These are phyloP conservation scores for Pangasius djambal DNA, from an alignment of 2,797 vertebrate genomes.

Conservation along the genomic window DNA sequence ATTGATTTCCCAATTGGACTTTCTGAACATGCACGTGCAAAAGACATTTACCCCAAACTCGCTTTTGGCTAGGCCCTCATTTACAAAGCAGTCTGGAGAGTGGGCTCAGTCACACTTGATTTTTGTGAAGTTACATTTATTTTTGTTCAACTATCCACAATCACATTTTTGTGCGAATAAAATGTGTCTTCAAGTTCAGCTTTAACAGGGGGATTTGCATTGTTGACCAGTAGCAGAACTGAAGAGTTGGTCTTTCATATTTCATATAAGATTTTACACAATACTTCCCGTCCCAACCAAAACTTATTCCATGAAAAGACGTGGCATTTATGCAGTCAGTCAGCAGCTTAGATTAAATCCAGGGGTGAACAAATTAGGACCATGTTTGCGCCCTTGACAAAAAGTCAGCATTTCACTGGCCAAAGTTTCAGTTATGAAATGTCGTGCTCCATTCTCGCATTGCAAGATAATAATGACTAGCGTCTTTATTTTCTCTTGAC, in stretches of 20 bases:
- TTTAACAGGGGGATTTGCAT: neutral
- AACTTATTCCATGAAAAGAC: neutral
- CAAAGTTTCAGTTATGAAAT: neutral
- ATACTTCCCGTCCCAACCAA: neutral
- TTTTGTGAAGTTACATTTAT: neutral
- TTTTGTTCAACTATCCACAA: neutral
- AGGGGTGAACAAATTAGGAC: neutral
- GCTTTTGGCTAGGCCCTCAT: neutral
- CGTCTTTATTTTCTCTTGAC: neutral
- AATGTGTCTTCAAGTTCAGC: neutral
- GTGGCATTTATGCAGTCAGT: neutral
- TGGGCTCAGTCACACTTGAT: neutral
- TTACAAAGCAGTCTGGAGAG: neutral
- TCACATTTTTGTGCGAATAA: neutral
- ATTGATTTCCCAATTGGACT: conserved; percentile 20
- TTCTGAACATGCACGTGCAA: conserved; percentile 8
- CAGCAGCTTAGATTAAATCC: neutral
- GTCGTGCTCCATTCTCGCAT: no score
- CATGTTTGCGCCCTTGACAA: neutral
- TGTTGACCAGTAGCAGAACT: neutral
- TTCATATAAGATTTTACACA: neutral
- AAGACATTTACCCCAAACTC: conserved; percentile 16
- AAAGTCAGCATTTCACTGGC: neutral
- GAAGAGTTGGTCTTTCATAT: neutral
- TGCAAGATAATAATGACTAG: neutral